Base-by-base conservation (phyloP, 2,888 invertebrate species). In the Caenorhabditis auriculariae region DNA sequence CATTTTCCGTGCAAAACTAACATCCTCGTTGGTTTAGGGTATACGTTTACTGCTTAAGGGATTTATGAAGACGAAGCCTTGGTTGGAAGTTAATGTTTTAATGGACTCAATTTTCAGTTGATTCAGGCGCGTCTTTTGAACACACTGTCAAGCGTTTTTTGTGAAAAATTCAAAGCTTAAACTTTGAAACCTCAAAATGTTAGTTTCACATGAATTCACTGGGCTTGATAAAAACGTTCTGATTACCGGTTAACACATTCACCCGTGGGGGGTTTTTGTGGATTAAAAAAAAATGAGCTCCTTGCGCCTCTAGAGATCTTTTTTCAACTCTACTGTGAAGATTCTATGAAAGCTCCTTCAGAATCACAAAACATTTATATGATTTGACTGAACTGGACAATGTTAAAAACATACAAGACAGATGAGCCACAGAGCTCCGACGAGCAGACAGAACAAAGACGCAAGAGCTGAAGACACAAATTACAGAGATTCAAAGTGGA, bases 131-230 rank as follows among this genome's bases (percentile, higher is more conserved):
- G n/a, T n/a, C n/a, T n/a, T n/a, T n/a, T n/a, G n/a, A n/a, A n/a
- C n/a, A n/a, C n/a, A n/a, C n/a, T n/a, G n/a, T n/a, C n/a, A n/a
- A n/a, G n/a, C n/a, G n/a, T n/a, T n/a, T n/a, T n/a, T n/a, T n/a
- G n/a, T n/a, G n/a, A n/a, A n/a, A n/a, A n/a, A n/a, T n/a, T n/a
- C n/a, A n/a, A 12, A 35, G 35, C 17, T 4, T 19, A 39, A 21
- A 53, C 37, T 32, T 7, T 7, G n/a, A 19, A 50, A 44, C 58
- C 67, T 50, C 53, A 67, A 57, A 58, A n/a, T n/a, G n/a, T n/a
- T n/a, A n/a, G n/a, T n/a, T n/a, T n/a, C n/a, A 54, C 26, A 55
- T 46, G 37, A 19, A 46, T 32, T 27, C 39, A 49, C 39, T 19
- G 55, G 55, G 29, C 37, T 27, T 42, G 9, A 42, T 42, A 15